A percentile compares a stretch with the other conserved stretches of the same genome.
Conservation (phyloP, 2,888 invertebrate genomes). For the Lepidocyrtinus sp. region DNA sequence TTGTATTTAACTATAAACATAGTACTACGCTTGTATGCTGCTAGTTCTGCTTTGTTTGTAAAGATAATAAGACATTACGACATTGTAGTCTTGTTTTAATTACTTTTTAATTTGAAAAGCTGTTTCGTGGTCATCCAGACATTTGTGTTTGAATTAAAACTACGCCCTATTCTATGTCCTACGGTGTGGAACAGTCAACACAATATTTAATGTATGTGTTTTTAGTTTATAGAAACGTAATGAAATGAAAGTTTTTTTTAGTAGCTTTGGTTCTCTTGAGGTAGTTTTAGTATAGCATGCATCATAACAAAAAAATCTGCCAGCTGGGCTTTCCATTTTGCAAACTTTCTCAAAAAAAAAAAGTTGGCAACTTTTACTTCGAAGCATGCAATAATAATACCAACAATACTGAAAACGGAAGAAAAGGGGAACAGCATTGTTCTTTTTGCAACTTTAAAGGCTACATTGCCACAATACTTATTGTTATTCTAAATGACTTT, state of each 20-base stretch:
- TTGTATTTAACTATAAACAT: no score
- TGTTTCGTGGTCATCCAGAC: background rate
- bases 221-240: no score
- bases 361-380: background rate
- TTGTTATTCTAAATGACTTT: background rate
- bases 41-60: no score
- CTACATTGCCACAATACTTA: background rate
- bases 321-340: background rate
- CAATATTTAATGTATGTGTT: no score
- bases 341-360: background rate
- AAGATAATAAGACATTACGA: no score
- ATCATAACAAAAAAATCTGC: background rate
- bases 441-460: background rate
- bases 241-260: no score
- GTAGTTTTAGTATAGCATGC: background rate
- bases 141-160: background rate
- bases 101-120: background rate
- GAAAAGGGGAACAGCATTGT: background rate
- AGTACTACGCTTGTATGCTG: no score
- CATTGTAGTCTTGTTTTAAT: no score
- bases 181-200: no score
- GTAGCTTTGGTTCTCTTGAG: background rate
- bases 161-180: no score
- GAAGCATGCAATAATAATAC: background rate
- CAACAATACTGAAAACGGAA: background rate